phyloP scores from a whole-genome alignment of 2,113 vertebrate species.

The Macroglossus sobrinus region DNA sequence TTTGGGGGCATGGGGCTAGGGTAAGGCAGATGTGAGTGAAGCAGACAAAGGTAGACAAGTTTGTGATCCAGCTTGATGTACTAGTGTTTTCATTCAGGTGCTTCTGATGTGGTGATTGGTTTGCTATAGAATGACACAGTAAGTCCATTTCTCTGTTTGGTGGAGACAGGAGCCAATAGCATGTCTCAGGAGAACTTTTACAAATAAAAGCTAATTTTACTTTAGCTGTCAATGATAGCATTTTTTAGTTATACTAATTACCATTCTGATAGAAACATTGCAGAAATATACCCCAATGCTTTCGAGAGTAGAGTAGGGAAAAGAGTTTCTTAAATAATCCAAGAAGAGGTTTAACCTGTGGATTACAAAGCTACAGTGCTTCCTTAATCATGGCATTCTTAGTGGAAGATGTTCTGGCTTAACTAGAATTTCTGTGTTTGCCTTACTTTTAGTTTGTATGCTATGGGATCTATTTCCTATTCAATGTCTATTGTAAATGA shows the following conservation, averaged over 20 bases:
- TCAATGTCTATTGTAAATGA: neutral
- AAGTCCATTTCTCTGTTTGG: neutral
- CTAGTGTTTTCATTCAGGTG: neutral
- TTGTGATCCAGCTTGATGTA: neutral
- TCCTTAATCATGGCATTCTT: neutral
- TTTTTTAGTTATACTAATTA: conserved; percentile 57
- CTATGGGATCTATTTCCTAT: neutral
- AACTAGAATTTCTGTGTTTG: neutral
- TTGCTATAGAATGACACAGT: neutral
- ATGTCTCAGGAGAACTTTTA: conserved; percentile 55
- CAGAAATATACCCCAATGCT: conserved; percentile 43
- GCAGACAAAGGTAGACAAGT: neutral
- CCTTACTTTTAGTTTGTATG: neutral
- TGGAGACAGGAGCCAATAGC: neutral
- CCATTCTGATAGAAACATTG: conserved; percentile 36
- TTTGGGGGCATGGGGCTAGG: neutral
- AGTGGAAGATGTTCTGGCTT: neutral
- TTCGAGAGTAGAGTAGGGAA: conserved; percentile 19
- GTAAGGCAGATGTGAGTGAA: neutral
- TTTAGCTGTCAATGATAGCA: conserved; percentile 50
- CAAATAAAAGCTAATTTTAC: conserved; percentile 60
- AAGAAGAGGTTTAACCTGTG: conserved; percentile 32
- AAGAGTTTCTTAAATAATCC: conserved; percentile 54
- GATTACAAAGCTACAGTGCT: neutral
- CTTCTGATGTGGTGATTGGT: neutral